A percentile compares a stretch with the other conserved stretches of the same genome.
phyloP scores from a whole-genome alignment of 2,888 invertebrate species.

The Litoditis marina region DNA sequence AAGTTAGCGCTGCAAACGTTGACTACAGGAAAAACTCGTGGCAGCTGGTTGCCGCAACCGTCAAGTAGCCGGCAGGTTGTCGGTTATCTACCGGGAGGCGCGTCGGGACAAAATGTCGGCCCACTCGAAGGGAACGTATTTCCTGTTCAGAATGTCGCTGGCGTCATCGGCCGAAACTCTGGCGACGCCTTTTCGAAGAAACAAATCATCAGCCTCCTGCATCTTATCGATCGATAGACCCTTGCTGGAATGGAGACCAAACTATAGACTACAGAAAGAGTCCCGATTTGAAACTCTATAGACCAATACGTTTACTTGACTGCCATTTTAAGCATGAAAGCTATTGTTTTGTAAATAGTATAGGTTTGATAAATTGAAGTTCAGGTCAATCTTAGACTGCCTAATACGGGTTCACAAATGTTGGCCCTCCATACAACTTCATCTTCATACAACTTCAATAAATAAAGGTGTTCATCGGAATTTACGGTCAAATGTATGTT shows the following conservation, averaged over 20 bases:
- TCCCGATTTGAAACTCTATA: neutral
- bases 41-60: no score
- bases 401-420: neutral
- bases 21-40: no score
- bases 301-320: neutral
- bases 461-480: neutral
- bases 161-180: constrained; percentile 25
- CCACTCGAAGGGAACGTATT: constrained; percentile 13
- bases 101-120: neutral
- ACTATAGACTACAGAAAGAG: no score
- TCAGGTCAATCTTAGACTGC: no score
- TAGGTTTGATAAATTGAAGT: no score
- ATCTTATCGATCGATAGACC: constrained; percentile 49
- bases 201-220: constrained; percentile 43
- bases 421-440: neutral
- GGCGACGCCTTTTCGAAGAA: constrained; percentile 44
- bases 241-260: constrained; percentile 46
- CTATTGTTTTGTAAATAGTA: no score
- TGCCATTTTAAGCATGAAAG: no score
- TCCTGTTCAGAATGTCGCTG: constrained; percentile 1
- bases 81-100: neutral
- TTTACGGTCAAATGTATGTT: no score
- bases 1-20: no score
- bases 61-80: no score
- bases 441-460: neutral